These are phyloP conservation scores for Otis tarda DNA, from an alignment of 2,113 vertebrate genomes.

Conservation along the genomic window DNA sequence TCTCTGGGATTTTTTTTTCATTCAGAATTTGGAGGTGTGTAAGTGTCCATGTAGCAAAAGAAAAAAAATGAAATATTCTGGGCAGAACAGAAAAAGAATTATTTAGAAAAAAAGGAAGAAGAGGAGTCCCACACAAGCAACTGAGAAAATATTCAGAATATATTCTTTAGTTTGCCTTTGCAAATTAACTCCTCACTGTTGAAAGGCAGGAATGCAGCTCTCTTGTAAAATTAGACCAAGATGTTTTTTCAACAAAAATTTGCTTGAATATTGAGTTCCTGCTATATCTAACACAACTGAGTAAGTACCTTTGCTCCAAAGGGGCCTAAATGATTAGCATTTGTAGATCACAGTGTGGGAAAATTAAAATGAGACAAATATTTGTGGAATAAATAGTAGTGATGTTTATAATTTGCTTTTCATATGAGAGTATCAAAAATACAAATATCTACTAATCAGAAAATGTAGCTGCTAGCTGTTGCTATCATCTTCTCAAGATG, in stretches of 20 bases:
- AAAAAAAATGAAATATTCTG: background rate
- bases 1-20: background rate
- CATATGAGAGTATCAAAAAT: background rate
- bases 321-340: background rate
- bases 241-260: background rate
- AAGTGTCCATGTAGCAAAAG: background rate
- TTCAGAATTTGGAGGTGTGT: background rate
- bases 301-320: background rate
- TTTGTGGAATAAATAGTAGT: conserved; percentile 2
- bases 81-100: background rate
- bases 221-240: background rate
- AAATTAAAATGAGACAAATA: conserved; percentile 1
- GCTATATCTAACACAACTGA: background rate
- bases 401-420: conserved; percentile 26
- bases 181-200: background rate
- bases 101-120: background rate
- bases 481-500: background rate
- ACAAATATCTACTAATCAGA: background rate
- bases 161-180: background rate
- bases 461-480: background rate
- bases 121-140: background rate
- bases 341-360: background rate
- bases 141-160: background rate
- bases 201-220: background rate
- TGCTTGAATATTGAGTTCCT: background rate